Percentiles rank a stretch among this genome's conserved stretches.
These are phyloP conservation scores for Euwallacea similis DNA, from an alignment of 1,140 invertebrate genomes.

Conservation along the genomic window DNA sequence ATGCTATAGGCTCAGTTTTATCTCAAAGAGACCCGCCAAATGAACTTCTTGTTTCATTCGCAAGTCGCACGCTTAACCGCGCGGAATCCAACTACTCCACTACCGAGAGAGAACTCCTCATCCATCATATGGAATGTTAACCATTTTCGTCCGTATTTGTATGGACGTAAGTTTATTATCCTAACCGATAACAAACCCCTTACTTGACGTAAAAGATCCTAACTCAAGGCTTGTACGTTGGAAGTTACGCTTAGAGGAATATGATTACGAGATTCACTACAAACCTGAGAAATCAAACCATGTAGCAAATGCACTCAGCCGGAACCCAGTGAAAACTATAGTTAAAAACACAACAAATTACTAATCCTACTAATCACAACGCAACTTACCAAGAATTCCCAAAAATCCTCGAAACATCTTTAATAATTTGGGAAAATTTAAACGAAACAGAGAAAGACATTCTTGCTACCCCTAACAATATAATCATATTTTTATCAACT, in stretches of 20 bases:
- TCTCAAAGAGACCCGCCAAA: conserved; percentile 20
- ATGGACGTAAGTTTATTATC: conserved; percentile 40
- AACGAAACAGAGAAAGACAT: neutral
- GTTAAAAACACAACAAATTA: too few species aligned
- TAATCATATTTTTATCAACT: neutral
- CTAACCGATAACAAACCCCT: conserved; percentile 41
- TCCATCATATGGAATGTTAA: conserved; percentile 48
- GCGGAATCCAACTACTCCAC: conserved; percentile 44
- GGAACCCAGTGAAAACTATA: neutral
- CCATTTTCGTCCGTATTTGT: conserved; percentile 41
- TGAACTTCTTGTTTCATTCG: conserved; percentile 45
- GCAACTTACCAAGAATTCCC: neutral
- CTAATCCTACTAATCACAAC: neutral
- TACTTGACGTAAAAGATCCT: conserved; percentile 51
- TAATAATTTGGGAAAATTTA: conserved; percentile 3
- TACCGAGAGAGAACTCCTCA: conserved; percentile 48
- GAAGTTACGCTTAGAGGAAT: conserved; percentile 51
- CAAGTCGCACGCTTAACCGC: conserved; percentile 41
- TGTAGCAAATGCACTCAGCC: conserved; percentile 46
- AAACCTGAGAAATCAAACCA: conserved; percentile 51
- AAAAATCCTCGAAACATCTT: neutral
- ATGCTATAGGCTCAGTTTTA: conserved; percentile 29
- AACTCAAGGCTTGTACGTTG: conserved; percentile 54
- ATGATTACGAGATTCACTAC: conserved; percentile 54
- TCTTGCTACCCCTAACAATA: neutral